Evolutionary conservation across 2,797 vertebrate species (phyloP), one percentile per base, ranked within the genome.

Genomic region (Pteropus rufus): DNA sequence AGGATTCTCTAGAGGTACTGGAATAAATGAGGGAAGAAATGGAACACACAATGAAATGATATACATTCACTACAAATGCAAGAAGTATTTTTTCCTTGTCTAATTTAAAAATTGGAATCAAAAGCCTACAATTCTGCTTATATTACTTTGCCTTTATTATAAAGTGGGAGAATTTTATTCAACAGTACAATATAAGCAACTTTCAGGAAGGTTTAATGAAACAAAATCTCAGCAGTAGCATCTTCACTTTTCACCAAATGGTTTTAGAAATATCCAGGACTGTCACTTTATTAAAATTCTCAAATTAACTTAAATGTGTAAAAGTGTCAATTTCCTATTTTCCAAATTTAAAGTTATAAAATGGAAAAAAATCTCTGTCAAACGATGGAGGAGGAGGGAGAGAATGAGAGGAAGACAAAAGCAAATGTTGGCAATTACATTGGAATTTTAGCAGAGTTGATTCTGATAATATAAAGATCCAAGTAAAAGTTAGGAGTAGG

Each of bases 41-140:
- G 24, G 44, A 92, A 76, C 24, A 16, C 62, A 58, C 62, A 94
- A 10, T n/a, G 46, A 34, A 73, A 87, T 23, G 60, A 41, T 65
- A 46, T 14, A 10, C 26, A 26, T 77, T 94, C n/a, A 81, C 31
- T 70, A 89, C 60, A 92, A 89, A 89, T 41, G 31, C 56, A 91
- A 12, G 24, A 83, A 19, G 10, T 29, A 5, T 67, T 52, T 83
- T 84, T 73, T n/a, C 36, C n/a, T 86, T 56, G 46, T 84, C 15
- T 90, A 81, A 81, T 89, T 94, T 92, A 70, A 92, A 88, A 93
- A 83, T 18, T 95, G 9, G 7, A 93, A 70, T 34, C 39, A 39
- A 3, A 67, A 46, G 6, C 24, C 49, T 87, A 12, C 11, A 77
- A 72, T 84, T 92, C 76, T 93, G 34, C 19, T 26, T 54, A 6